Evolutionary conservation across 2,113 vertebrate species (phyloP).

Genomic region (Oostethus manadensis): DNA sequence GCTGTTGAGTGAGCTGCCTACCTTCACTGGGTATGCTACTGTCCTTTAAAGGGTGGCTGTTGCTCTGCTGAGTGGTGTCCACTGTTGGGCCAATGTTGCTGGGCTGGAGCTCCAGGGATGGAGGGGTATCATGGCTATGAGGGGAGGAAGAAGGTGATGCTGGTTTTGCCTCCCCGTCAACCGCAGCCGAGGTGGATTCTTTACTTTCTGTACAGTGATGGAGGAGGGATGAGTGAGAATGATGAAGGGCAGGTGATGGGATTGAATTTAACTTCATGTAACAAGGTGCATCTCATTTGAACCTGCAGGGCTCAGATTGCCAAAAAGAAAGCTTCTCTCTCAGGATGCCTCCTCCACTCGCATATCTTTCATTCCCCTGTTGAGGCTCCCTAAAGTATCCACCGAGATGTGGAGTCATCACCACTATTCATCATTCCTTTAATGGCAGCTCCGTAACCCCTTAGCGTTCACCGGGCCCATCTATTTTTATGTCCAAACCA

Average conservation of each 20-base stretch:
- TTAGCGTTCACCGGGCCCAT: no score
- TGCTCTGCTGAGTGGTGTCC: conserved; percentile 65
- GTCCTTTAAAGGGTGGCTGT: conserved; percentile 58
- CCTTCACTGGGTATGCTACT: conserved; percentile 64
- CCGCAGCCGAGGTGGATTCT: conserved; percentile 35
- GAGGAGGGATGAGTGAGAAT: background rate
- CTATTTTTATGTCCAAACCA: no score
- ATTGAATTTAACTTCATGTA: background rate
- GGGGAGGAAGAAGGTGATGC: conserved; percentile 58
- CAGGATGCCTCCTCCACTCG: no score
- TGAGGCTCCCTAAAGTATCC: no score
- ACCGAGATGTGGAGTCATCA: no score
- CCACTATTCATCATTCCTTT: no score
- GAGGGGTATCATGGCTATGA: conserved; percentile 38
- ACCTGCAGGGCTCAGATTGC: background rate
- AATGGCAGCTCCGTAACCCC: no score
- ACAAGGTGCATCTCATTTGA: background rate
- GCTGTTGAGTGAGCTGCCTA: conserved; percentile 8
- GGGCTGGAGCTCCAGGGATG: conserved; percentile 52
- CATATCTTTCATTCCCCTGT: no score
- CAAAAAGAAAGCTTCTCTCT: no score
- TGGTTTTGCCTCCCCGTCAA: conserved; percentile 60
- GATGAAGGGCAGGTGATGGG: background rate
- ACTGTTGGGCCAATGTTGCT: conserved; percentile 43
- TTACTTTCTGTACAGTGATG: conserved; percentile 46